These are phyloP conservation scores for Oreocharis arfaki DNA, from an alignment of 2,113 vertebrate species.

Conservation along the genomic window DNA sequence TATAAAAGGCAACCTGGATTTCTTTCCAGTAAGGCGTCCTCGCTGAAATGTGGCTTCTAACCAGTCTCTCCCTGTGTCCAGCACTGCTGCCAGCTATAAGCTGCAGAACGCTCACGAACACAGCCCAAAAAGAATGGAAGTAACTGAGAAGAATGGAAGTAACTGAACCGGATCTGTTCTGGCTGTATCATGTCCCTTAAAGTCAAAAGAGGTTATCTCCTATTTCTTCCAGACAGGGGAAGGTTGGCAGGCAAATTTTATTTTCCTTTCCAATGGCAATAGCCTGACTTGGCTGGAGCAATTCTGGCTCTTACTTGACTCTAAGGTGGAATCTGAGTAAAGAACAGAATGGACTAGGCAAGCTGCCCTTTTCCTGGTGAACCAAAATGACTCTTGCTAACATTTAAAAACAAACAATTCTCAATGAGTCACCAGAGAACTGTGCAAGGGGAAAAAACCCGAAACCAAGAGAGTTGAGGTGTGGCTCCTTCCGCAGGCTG, in stretches of 20 bases:
- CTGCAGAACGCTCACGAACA: background rate
- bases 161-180: background rate
- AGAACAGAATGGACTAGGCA: conserved; percentile 58
- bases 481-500: conserved; percentile 10
- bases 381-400: conserved; percentile 29
- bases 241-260: background rate
- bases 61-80: background rate
- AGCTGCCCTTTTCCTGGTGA: conserved; percentile 49
- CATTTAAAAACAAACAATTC: conserved; percentile 45
- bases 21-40: background rate
- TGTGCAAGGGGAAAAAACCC: background rate
- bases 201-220: background rate
- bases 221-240: background rate
- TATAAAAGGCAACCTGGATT: background rate
- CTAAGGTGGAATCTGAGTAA: conserved; percentile 41
- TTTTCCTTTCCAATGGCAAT: conserved; percentile 21
- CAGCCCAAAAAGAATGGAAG: background rate
- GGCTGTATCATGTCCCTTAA: background rate
- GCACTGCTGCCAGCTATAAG: background rate
- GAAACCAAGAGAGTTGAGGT: background rate
- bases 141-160: background rate
- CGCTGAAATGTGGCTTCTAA: background rate
- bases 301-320: background rate
- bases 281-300: background rate
- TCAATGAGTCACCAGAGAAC: conserved; percentile 42